Evolutionary conservation across 2,888 invertebrate species (phyloP).

Genomic region (Allygus modestus): DNA sequence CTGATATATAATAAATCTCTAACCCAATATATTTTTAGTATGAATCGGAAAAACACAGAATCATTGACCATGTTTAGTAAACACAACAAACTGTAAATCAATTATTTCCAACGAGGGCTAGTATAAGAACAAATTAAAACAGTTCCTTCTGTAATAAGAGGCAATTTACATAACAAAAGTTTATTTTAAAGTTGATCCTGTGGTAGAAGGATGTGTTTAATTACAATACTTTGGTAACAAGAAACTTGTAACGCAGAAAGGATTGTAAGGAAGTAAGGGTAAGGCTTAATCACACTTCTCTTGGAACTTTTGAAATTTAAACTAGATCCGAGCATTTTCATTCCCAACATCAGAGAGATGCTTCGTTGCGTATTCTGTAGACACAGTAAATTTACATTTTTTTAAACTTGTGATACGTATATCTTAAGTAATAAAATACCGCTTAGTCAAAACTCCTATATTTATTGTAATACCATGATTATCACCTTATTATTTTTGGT

Average conservation of each 20-base stretch:
- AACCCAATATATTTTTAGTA: too few relatives aligned
- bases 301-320: neutral
- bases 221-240: constrained; percentile 39
- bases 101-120: neutral
- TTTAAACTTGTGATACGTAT: too few relatives aligned
- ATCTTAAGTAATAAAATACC: too few relatives aligned
- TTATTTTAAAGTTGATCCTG: constrained; percentile 31
- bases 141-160: neutral
- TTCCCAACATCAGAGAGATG: neutral
- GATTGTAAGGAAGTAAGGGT: neutral
- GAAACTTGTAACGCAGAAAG: constrained; percentile 20
- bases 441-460: too few relatives aligned
- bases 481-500: too few relatives aligned
- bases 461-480: too few relatives aligned
- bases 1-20: too few relatives aligned
- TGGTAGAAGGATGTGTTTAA: constrained; percentile 9
- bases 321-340: neutral
- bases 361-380: too few relatives aligned
- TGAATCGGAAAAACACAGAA: too few relatives aligned
- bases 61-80: too few relatives aligned
- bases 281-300: neutral
- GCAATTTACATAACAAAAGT: constrained; percentile 37
- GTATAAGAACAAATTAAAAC: neutral
- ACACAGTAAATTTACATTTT: too few relatives aligned
- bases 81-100: neutral